A percentile compares a stretch with the other conserved stretches of the same genome.
Conservation (phyloP, 1,140 invertebrate species). For the Diplogasteroides magnus region DNA sequence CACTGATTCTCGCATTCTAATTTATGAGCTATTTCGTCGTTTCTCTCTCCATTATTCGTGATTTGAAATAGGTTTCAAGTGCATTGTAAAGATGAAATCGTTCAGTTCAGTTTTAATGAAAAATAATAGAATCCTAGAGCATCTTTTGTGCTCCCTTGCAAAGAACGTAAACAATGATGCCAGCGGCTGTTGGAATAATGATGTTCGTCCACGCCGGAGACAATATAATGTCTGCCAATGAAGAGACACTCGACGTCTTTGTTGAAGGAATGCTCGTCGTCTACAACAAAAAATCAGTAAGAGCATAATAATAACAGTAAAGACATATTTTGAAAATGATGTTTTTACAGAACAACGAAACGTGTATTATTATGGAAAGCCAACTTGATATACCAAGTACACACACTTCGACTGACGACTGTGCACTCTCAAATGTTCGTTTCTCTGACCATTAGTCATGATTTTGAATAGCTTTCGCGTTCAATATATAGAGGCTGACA, state of each 20-base stretch:
- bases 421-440: conserved; percentile 7
- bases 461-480: too few relatives aligned
- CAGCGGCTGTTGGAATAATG: conserved; percentile 48
- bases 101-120: too few relatives aligned
- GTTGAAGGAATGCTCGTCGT: background rate
- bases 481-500: too few relatives aligned
- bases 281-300: background rate
- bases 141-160: conserved; percentile 32
- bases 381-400: too few relatives aligned
- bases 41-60: too few relatives aligned
- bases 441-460: too few relatives aligned
- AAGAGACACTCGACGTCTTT: background rate
- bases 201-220: conserved; percentile 49
- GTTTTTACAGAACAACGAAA: background rate
- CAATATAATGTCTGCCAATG: conserved; percentile 38
- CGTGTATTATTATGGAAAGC: conserved; percentile 16
- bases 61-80: too few relatives aligned
- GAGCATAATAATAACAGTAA: background rate
- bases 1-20: too few relatives aligned
- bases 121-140: conserved; percentile 6
- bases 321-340: background rate
- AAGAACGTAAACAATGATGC: conserved; percentile 37
- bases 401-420: too few relatives aligned
- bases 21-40: too few relatives aligned
- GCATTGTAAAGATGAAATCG: too few relatives aligned